Percentiles rank a stretch among this genome's conserved stretches.
phyloP scores from a whole-genome alignment of 2,888 invertebrate species.

The Sphinx pinastri region DNA sequence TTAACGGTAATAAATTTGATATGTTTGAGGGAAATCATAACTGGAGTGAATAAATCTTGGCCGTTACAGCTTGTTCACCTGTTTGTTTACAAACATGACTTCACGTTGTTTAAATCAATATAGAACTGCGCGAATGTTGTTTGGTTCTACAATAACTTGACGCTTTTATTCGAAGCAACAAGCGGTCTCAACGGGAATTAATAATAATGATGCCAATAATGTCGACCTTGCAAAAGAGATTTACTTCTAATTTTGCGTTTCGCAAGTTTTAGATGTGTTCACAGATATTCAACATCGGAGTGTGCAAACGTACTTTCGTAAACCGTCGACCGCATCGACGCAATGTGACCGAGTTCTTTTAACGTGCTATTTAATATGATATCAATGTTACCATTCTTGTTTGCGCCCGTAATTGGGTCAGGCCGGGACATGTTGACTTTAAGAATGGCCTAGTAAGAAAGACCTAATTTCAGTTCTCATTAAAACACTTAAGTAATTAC shows the following conservation, averaged over 20 bases:
- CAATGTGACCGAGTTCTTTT: constrained; percentile 50
- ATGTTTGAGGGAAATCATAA: constrained; percentile 40
- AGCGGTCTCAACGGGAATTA: constrained; percentile 4
- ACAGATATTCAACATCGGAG: constrained; percentile 41
- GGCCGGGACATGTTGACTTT: constrained; percentile 17
- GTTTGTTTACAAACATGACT: constrained; percentile 19
- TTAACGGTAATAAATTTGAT: constrained; percentile 42
- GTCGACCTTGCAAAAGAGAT: constrained; percentile 19
- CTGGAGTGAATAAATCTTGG: constrained; percentile 27
- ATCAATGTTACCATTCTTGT: constrained; percentile 37
- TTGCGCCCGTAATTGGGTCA: constrained; percentile 23
- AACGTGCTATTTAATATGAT: constrained; percentile 52
- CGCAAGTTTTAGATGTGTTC: constrained; percentile 43
- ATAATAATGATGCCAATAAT: neutral
- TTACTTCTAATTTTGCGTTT: constrained; percentile 38
- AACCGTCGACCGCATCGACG: constrained; percentile 41
- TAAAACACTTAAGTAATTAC: neutral
- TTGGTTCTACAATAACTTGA: neutral
- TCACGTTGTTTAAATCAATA: constrained; percentile 7
- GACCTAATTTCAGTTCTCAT: neutral
- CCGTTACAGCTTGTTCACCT: neutral
- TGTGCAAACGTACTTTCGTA: constrained; percentile 47
- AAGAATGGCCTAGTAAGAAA: constrained; percentile 1
- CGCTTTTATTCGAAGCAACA: neutral
- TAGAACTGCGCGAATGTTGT: neutral